Percentiles rank a stretch among this genome's conserved stretches.
These are phyloP conservation scores for Arbacia lixula DNA, from an alignment of 53 echinoderm and acorn worm species.

Conservation along the genomic window DNA sequence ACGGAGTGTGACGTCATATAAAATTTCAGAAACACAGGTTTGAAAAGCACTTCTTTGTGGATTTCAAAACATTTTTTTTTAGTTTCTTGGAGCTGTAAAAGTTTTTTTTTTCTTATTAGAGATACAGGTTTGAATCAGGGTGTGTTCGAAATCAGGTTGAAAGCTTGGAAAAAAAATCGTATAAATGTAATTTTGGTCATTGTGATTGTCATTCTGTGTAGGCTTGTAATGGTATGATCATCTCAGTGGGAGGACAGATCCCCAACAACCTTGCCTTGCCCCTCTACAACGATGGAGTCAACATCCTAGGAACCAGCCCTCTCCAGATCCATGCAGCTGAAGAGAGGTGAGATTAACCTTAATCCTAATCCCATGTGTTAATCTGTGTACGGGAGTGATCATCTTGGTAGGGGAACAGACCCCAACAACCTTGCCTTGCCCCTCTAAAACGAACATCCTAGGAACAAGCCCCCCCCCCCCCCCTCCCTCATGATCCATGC, in stretches of 20 bases:
- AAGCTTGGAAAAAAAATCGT: no score
- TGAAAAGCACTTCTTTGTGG: no score
- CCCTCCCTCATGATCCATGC: slow-evolving; percentile 89
- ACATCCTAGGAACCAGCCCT: slow-evolving; percentile 91
- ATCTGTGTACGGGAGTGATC: slow-evolving; percentile 79
- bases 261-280: slow-evolving; percentile 96
- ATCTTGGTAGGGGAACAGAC: slow-evolving; percentile 95
- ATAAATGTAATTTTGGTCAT: no score
- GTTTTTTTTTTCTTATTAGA: no score
- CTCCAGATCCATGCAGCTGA: slow-evolving; percentile 88
- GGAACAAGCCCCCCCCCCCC: slow-evolving; percentile 87
- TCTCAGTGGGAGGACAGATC: slow-evolving; percentile 98
- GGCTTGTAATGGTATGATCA: slow-evolving; percentile 77
- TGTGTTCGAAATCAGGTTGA: no score
- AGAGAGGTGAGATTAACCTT: slow-evolving; percentile 75
- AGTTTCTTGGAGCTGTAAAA: no score
- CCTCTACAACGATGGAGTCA: slow-evolving; percentile 82
- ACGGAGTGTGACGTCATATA: no score
- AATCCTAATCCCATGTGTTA: no score
- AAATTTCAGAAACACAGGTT: no score
- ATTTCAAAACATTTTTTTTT: no score
- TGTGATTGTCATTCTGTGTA: slow-evolving; percentile 17
- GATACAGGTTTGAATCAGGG: no score
- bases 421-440: slow-evolving; percentile 96
- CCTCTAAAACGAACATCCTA: slow-evolving; percentile 85